Evolutionary conservation across 2,797 vertebrate genomes (phyloP).

Genomic region (Clarias fuscus): DNA sequence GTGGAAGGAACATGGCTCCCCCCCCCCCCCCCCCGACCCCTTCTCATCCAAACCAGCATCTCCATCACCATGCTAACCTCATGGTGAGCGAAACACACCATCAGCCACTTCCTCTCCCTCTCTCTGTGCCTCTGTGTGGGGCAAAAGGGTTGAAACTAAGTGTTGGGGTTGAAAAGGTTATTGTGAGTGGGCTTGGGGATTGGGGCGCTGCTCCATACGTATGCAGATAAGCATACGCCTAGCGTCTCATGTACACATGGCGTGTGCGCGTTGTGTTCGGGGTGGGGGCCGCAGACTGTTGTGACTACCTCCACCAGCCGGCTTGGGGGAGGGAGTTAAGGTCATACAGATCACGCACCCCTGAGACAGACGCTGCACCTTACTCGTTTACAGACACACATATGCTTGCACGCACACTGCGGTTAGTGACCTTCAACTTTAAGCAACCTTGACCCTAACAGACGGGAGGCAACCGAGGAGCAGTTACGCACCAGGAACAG

Average conservation of each 20-base stretch:
- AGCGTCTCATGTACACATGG: constrained; percentile 58
- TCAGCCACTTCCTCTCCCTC: constrained; percentile 28
- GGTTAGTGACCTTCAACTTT: constrained; percentile 72
- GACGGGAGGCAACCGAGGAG: constrained; percentile 67
- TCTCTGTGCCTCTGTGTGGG: constrained; percentile 36
- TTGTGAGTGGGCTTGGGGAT: constrained; percentile 39
- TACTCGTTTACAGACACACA: constrained; percentile 59
- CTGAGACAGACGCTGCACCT: constrained; percentile 46
- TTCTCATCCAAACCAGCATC: constrained; percentile 21
- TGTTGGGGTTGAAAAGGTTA: constrained; percentile 43
- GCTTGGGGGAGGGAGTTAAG: constrained; percentile 60
- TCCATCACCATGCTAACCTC: constrained; percentile 32
- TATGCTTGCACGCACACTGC: constrained; percentile 59
- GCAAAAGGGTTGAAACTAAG: constrained; percentile 48
- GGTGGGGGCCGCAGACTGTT: constrained; percentile 64
- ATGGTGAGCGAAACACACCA: constrained; percentile 20
- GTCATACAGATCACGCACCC: constrained; percentile 47
- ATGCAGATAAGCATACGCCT: constrained; percentile 78
- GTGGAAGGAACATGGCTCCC: constrained; percentile 61
- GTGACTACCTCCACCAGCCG: constrained; percentile 60
- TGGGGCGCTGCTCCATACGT: constrained; percentile 69
- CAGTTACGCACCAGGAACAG: constrained; percentile 58
- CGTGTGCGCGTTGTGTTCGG: constrained; percentile 20
- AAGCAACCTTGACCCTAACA: constrained; percentile 77
- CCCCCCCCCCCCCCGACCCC: constrained; percentile 47